Evolutionary conservation across 2,888 invertebrate species (phyloP), one percentile per base, ranked within the genome.

Genomic region (Gortyna flavago): DNA sequence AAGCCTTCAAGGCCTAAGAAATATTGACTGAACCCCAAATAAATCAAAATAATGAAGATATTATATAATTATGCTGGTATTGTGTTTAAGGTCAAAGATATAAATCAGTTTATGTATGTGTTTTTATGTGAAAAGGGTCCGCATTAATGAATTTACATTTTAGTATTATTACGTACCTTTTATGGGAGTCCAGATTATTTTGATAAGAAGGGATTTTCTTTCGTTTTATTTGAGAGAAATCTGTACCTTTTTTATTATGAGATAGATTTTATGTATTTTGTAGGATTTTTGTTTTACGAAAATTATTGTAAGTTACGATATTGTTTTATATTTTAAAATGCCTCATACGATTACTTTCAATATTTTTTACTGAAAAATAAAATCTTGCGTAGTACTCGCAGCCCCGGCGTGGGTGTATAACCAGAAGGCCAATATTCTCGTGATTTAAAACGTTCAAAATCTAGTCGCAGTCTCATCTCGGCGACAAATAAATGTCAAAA

Each of bases 61-160:
- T 67, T 62, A 48, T 70, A 62, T 51, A 35, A 35, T 35, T 35
- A 35, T 25, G 21, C 32, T 44, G n/a, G 38, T 38, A 72, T 21
- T 78, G 57, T 66, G 61, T 29, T 75, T 62, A 67, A 79, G 84
- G 80, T 67, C 80, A 38, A 48, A 75, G 51, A 4, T 65, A 65
- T 81, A 65, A 78, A 83, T 66, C 65, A 18, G 68, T n/a, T n/a
- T n/a, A n/a, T n/a, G n/a, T n/a, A n/a, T n/a, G n/a, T 29, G 79
- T 64, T 82, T 75, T 80, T 71, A 68, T 70, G 75, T 64, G 57
- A 64, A 75, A 11, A 29, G 59, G 67, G 25, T 11, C 44, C 57
- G 32, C 59, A 84, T 80, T 75, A 64, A 59, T 64, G 44, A 80
- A 84, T 84, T 84, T 64, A 59, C 80, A 82, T 80, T 82, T 82